phyloP scores from a whole-genome alignment of 2,888 invertebrate genomes.

The Schrankia costaestrigalis region DNA sequence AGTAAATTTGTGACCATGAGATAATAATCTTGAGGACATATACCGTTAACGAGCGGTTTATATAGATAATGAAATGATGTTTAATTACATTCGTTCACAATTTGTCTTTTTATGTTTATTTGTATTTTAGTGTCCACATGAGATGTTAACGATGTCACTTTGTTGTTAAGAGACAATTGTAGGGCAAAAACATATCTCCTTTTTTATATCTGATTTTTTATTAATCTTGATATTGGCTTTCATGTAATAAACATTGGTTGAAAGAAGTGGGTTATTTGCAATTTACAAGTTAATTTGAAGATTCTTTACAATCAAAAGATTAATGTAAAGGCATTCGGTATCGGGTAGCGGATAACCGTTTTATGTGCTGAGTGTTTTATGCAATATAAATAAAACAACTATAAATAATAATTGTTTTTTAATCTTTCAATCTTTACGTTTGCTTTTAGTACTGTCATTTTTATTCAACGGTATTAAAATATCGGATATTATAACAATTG shows the following conservation, averaged over 20 bases:
- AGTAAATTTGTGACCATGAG: conserved; percentile 31
- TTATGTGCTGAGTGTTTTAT: no score
- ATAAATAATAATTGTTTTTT: no score
- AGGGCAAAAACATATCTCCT: no score
- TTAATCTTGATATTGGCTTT: conserved; percentile 26
- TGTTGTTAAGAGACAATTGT: conserved; percentile 14
- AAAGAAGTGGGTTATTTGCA: conserved; percentile 36
- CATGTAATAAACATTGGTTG: conserved; percentile 28
- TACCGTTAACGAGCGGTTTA: conserved; percentile 23
- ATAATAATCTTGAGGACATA: conserved; percentile 33
- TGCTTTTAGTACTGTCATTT: no score
- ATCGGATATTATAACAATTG: no score
- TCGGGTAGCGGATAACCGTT: no score
- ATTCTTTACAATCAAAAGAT: no score
- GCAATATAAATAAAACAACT: no score
- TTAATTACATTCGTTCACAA: conserved; percentile 12
- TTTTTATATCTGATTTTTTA: conserved; percentile 12
- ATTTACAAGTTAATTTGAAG: conserved; percentile 38
- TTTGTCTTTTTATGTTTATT: conserved; percentile 12
- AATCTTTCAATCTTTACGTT: no score
- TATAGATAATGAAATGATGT: conserved; percentile 21
- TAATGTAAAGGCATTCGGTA: no score
- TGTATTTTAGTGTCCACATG: conserved; percentile 24
- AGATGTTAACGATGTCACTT: conserved; percentile 28
- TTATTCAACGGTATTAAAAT: no score